Evolutionary conservation across 2,888 invertebrate genomes (phyloP), one percentile per base, ranked within the genome.

Genomic region (Dione juno): DNA sequence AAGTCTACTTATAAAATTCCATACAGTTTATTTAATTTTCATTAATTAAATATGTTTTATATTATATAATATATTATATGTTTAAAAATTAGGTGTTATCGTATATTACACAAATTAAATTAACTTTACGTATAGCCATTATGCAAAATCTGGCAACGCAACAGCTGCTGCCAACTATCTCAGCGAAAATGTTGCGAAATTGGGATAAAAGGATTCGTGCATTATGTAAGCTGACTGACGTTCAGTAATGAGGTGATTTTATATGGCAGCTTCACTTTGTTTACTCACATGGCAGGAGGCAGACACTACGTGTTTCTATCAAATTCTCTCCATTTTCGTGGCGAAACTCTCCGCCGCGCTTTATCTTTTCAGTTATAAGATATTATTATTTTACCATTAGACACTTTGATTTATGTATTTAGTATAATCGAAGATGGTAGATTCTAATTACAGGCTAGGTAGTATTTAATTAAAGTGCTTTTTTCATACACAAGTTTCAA

Each of bases 181-280:
- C 69, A 63, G 71, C 75, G 75, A 77, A 77, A 77, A 77, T 78
- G 76, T 77, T 75, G 78, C 71, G 66, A 66, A 75, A 78, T 77
- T 75, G 69, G 66, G 67, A 57, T 69, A 65, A 70, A 70, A 73
- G 72, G 66, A 80, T 81, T 77, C 81, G 19, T 19, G 61, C 61
- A 78, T 75, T 50, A 64, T 52, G 19, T 64, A 50, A 64, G 16
- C 13, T 64, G 50, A 64, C 64, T 50, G 37, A 64, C 52, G 37
- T 50, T 40, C 40, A 21, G 14, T 50, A 64, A 35, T 37, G 19
- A 64, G 9, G 19, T 64, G 11, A 19, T 61, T 61, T 61, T 50
- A 50, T 21, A 48, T 19, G 19, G 11, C 11, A 50, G 11, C 6
- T 50, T 50, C 19, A 21, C 50, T 6, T 0, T 50, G 28, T 19